Evolutionary conservation across 1,140 invertebrate species (phyloP).

Genomic region (Ips nitidus): DNA sequence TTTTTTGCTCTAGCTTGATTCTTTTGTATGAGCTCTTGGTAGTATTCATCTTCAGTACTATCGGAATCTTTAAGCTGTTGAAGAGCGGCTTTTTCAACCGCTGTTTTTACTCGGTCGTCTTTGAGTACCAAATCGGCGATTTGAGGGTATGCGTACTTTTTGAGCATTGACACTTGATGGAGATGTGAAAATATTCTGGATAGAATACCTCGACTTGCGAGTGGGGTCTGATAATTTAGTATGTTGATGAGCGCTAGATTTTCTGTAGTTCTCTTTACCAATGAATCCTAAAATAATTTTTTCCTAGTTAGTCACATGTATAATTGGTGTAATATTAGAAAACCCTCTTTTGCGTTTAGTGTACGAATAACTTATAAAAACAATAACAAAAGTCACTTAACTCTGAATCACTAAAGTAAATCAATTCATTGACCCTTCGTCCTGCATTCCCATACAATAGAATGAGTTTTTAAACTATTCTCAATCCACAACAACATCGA

Average conservation of each 20-base stretch:
- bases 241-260: slow-evolving; percentile 64
- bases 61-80: slow-evolving; percentile 54
- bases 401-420: no score
- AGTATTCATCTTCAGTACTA: slow-evolving; percentile 54
- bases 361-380: no score
- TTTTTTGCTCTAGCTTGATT: slow-evolving; percentile 64
- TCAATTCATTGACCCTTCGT: no score
- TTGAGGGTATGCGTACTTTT: slow-evolving; percentile 64
- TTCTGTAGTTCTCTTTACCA: slow-evolving; percentile 57
- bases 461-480: no score
- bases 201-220: slow-evolving; percentile 57
- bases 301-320: no score
- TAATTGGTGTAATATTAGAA: no score
- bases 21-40: slow-evolving; percentile 56
- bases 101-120: slow-evolving; percentile 69
- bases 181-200: slow-evolving; percentile 64
- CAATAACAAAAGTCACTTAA: no score
- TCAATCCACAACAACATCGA: no score
- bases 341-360: no score
- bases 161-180: slow-evolving; percentile 60
- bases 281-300: slow-evolving; percentile 57
- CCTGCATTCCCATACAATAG: no score
- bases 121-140: slow-evolving; percentile 66
- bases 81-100: slow-evolving; percentile 64
- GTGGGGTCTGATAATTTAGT: slow-evolving; percentile 60